Base-by-base conservation (phyloP, 2,888 invertebrate genomes). In the Ceraclea dissimilis region DNA sequence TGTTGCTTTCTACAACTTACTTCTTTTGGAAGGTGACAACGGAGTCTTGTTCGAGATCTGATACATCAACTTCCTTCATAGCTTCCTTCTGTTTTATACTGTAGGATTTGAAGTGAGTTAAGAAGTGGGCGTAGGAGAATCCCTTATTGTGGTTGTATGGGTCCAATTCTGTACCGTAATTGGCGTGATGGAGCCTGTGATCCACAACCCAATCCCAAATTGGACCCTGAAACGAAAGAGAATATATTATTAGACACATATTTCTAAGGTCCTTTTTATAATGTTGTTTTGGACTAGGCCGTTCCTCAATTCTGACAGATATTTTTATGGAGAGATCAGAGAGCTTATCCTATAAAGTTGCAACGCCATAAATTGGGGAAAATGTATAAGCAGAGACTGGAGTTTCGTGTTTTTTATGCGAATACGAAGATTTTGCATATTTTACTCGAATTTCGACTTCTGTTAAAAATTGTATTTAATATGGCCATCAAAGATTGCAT, bases 131-230 rank as follows among this genome's bases (percentile, higher is more conserved):
- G 68, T 87, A 86, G 60, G 88, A 69, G 68, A 95, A 92, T 4
- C 94, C 93, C 63, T 82, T 83, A 2, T 79, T 82, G 65, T 86
- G 83, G 67, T 91, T 86, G 69, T 83, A 91, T 0, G 91, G 92
- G 69, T 94, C 94, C 51, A 83, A 78, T 33, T 85, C 83, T 0
- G 90, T 88, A 13, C 84, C 85, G 61, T 85, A 87, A 67, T 83
- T 81, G 56, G 84, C 81, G 69, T 94, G 93, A 65, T 93, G 92
- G 11, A 92, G 72, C 52, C 93, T 80, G 71, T 94, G 94, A 60
- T 83, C 76, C 54, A 83, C 76, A 0, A 89, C 90, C 91, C 93
- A 94, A 64, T 88, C 84, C 71, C 90, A 89, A 64, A 93, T 85
- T 13, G 87, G 74, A 59, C 93, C 92, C 90, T 90, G 67, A 13